Evolutionary conservation across 2,797 vertebrate genomes (phyloP), one percentile per base, ranked within the genome.

Genomic region (Graptemys geographica): DNA sequence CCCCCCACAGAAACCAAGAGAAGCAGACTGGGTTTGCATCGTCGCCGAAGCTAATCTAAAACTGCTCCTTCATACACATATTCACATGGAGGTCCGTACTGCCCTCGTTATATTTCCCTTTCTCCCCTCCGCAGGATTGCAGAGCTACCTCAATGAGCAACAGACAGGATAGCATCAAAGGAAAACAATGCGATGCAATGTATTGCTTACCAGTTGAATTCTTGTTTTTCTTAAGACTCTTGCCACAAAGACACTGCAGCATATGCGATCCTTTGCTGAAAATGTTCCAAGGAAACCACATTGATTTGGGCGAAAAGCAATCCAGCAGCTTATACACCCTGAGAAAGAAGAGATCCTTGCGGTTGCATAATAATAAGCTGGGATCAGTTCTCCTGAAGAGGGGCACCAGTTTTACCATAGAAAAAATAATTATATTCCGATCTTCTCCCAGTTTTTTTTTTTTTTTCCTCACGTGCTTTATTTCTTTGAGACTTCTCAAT

Each of bases 201-300:
- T 98, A 98, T 97, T 98, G 98, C 99, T 99, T 99, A 99, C 99
- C 99, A 99, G 99, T 99, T 99, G 99, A 99, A 98, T 99, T 99
- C 99, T 99, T 99, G 99, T 99, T 99, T 99, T 99, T 99, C 99
- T 99, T 99, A 98, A 99, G 99, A 99, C 99, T 99, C 99, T 99
- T 99, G 99, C 99, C 99, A 99, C 99, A 99, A 99, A 99, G 99
- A 99, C 99, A 99, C 99, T 99, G 99, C 99, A 99, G 99, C 99
- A 99, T 99, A 99, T 99, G 99, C 99, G 99, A 99, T 99, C 99
- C 99, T 99, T 99, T 99, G 99, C 99, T 99, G 99, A 99, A 99
- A 99, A 99, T 99, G 99, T 99, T 99, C 99, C 99, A 99, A 99
- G 99, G 99, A 99, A 99, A 99, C 99, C 99, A 99, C 99, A 99